Evolutionary conservation across 2,888 invertebrate genomes (phyloP).

Genomic region (Plutella xylostella): DNA sequence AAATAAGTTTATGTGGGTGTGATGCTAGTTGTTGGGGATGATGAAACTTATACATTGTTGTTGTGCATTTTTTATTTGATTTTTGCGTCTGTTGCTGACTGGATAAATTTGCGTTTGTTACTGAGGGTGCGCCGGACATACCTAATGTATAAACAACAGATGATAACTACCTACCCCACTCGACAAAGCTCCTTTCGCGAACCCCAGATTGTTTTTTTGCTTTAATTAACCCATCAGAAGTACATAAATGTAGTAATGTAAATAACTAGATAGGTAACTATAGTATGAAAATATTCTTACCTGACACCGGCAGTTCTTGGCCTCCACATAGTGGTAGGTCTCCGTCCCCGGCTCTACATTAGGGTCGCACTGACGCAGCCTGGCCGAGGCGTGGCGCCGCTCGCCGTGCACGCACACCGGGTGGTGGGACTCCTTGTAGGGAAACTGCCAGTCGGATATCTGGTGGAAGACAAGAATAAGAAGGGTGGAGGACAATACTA

Average conservation of each 20-base stretch:
- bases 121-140: too few species aligned
- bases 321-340: slow-evolving; percentile 82
- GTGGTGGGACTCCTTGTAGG: slow-evolving; percentile 86
- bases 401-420: slow-evolving; percentile 87
- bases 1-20: too few species aligned
- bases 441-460: slow-evolving; percentile 91
- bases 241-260: too few species aligned
- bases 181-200: too few species aligned
- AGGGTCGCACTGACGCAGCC: slow-evolving; percentile 80
- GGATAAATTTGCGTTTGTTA: too few species aligned
- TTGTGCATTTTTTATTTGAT: too few species aligned
- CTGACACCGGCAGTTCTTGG: slow-evolving; percentile 80
- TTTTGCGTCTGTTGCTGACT: too few species aligned
- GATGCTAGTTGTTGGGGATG: too few species aligned
- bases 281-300: slow-evolving; percentile 17
- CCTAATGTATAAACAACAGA: too few species aligned
- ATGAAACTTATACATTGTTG: too few species aligned
- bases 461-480: slow-evolving; percentile 28
- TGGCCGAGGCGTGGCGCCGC: slow-evolving; percentile 73
- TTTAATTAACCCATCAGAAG: background rate
- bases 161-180: too few species aligned
- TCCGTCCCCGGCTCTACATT: slow-evolving; percentile 77
- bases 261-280: background rate
- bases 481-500: too few species aligned
- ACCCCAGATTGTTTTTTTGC: background rate